Evolutionary conservation across 1,140 invertebrate species (phyloP).

Genomic region (Hylaeus volcanicus): DNA sequence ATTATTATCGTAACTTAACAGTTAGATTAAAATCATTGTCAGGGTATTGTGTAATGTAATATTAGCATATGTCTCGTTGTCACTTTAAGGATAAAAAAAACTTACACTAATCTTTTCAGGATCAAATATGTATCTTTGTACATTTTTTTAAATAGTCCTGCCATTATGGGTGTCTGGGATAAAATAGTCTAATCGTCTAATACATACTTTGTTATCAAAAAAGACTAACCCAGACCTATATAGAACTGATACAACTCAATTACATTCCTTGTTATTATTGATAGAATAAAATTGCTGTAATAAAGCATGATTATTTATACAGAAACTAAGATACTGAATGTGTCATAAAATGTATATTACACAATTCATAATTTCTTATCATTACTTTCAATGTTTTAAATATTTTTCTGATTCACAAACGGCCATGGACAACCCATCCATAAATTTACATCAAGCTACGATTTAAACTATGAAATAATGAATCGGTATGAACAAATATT

Average conservation of each 20-base stretch:
- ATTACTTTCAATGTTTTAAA: neutral
- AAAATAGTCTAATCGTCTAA: slow-evolving; percentile 43
- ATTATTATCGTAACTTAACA: slow-evolving; percentile 28
- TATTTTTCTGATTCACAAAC: slow-evolving; percentile 1
- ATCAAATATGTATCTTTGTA: slow-evolving; percentile 43
- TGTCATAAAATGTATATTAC: slow-evolving; percentile 60
- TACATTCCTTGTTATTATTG: slow-evolving; percentile 61
- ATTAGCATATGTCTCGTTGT: slow-evolving; percentile 40
- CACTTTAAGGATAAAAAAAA: slow-evolving; percentile 40
- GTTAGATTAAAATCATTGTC: slow-evolving; percentile 48
- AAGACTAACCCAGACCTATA: slow-evolving; percentile 62
- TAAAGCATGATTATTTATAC: slow-evolving; percentile 58
- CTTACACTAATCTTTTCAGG: slow-evolving; percentile 38
- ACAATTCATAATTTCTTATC: slow-evolving; percentile 31
- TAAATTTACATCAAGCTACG: slow-evolving; percentile 6
- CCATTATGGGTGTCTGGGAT: slow-evolving; percentile 59
- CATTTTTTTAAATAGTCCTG: slow-evolving; percentile 59
- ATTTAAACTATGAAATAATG: slow-evolving; percentile 1
- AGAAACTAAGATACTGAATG: slow-evolving; percentile 49
- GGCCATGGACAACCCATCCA: neutral
- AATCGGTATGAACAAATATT: slow-evolving; percentile 5
- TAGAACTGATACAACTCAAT: slow-evolving; percentile 58
- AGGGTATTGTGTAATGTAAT: slow-evolving; percentile 45
- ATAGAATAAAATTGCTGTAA: slow-evolving; percentile 53
- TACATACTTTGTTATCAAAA: slow-evolving; percentile 45